These are phyloP conservation scores for Cynocephalus volans DNA, from an alignment of 2,113 vertebrate species.

Conservation along the genomic window DNA sequence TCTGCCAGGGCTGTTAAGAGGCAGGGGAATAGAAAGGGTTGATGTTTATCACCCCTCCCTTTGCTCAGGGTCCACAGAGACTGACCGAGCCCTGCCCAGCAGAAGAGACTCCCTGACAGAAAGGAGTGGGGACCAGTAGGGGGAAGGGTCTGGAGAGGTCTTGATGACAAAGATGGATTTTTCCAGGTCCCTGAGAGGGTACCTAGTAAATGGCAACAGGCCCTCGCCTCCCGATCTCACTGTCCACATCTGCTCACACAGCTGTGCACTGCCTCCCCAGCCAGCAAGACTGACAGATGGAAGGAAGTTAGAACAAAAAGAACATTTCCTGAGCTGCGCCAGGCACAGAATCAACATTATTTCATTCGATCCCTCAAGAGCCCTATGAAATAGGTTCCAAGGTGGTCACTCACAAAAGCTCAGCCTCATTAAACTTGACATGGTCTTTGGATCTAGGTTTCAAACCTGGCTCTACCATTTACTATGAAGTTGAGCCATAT, in stretches of 20 bases:
- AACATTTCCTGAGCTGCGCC: neutral
- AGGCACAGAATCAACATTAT: neutral
- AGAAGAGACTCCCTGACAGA: neutral
- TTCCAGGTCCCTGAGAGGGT: neutral
- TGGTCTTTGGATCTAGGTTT: neutral
- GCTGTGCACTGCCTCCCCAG: conserved; percentile 30
- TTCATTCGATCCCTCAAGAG: neutral
- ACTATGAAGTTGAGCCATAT: neutral
- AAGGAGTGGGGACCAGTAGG: rapidly evolving
- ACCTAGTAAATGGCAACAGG: neutral
- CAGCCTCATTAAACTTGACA: neutral
- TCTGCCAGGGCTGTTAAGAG: neutral
- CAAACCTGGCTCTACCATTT: neutral
- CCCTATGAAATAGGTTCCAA: neutral
- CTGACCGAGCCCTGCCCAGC: neutral
- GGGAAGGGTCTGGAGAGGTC: too few species aligned
- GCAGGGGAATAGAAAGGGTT: neutral
- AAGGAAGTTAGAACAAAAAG: conserved; percentile 13
- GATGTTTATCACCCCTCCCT: neutral
- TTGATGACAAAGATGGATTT: neutral
- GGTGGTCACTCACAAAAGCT: neutral
- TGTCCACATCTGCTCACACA: conserved; percentile 57
- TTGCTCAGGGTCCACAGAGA: neutral
- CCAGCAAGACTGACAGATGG: neutral
- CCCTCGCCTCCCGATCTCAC: neutral